Conservation (phyloP, 2,888 invertebrate genomes). For the Sphaerophoria rueppellii region DNA sequence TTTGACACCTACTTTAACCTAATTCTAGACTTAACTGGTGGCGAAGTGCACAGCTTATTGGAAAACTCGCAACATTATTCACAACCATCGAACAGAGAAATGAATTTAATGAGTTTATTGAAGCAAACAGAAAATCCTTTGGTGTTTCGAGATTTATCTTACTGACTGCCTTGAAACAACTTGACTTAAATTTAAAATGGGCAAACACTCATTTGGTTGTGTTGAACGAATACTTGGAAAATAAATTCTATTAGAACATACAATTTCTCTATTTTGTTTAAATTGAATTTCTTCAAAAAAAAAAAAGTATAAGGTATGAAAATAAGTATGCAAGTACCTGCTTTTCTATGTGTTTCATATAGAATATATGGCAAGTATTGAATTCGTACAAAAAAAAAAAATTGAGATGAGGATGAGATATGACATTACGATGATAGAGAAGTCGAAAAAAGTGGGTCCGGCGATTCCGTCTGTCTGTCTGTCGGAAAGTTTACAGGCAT, state of each 20-base stretch:
- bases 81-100: constrained; percentile 76
- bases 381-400: too few relatives aligned
- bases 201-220: constrained; percentile 74
- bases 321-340: too few relatives aligned
- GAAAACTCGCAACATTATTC: constrained; percentile 75
- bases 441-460: too few relatives aligned
- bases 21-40: constrained; percentile 76
- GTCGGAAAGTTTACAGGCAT: too few relatives aligned
- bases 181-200: constrained; percentile 78
- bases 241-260: neutral
- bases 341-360: too few relatives aligned
- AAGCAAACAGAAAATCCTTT: constrained; percentile 71
- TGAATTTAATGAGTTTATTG: constrained; percentile 73
- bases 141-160: constrained; percentile 74
- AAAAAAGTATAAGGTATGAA: too few relatives aligned
- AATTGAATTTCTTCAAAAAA: neutral
- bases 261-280: neutral
- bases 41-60: constrained; percentile 75
- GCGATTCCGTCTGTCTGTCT: too few relatives aligned
- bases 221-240: constrained; percentile 71
- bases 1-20: too few relatives aligned
- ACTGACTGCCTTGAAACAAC: constrained; percentile 74
- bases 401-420: too few relatives aligned
- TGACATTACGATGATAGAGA: too few relatives aligned
- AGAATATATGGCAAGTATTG: too few relatives aligned